A percentile compares a stretch with the other conserved stretches of the same genome.
phyloP scores from a whole-genome alignment of 2,888 invertebrate species.

The Acanthopleura granulata region DNA sequence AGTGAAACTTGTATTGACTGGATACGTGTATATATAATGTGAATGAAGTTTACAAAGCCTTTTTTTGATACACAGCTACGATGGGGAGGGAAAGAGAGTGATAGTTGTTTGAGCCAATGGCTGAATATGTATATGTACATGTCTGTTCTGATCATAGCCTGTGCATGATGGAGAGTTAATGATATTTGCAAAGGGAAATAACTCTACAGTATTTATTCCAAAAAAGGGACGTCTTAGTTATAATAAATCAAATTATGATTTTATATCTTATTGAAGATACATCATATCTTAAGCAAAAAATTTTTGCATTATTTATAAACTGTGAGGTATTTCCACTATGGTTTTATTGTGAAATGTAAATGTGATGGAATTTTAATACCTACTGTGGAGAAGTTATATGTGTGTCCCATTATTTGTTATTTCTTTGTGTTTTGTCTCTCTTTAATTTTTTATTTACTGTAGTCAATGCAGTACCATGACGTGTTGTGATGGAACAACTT shows the following conservation, averaged over 20 bases:
- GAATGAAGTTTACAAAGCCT: not conserved
- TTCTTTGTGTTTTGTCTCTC: not conserved
- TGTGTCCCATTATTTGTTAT: conserved; percentile 2
- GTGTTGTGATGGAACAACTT: not conserved
- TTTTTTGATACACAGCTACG: not conserved
- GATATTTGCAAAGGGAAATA: not conserved
- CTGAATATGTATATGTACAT: too few relatives aligned
- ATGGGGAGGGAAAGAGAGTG: not conserved
- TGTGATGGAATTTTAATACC: not conserved
- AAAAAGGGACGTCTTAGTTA: not conserved
- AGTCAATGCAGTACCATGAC: conserved; percentile 1
- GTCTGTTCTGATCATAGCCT: too few relatives aligned
- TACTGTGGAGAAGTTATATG: not conserved
- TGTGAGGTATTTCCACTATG: not conserved
- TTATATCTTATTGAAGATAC: not conserved
- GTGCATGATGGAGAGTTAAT: conserved; percentile 1
- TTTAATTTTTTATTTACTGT: not conserved
- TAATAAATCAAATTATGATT: not conserved
- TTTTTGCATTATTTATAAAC: conserved; percentile 12
- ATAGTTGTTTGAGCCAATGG: too few relatives aligned
- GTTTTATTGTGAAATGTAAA: not conserved
- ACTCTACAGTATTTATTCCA: conserved; percentile 19
- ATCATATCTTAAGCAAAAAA: not conserved
- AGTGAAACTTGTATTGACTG: too few relatives aligned
- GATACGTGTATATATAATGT: not conserved